These are phyloP conservation scores for Notodonta dromedarius DNA, from an alignment of 2,888 invertebrate genomes.

Conservation along the genomic window DNA sequence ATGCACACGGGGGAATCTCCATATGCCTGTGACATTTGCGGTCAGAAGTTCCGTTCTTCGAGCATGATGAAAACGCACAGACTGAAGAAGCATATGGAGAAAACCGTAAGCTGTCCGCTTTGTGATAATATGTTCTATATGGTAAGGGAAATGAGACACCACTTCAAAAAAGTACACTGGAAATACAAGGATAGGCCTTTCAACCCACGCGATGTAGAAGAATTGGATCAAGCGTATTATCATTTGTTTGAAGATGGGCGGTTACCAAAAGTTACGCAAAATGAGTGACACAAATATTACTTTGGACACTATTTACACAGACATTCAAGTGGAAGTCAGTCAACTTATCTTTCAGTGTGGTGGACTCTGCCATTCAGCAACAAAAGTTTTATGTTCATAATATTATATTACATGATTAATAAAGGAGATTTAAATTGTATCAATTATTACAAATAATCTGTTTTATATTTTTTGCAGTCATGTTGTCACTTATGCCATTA, in stretches of 20 bases:
- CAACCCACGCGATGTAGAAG: conserved; percentile 42
- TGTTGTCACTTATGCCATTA: too few species aligned
- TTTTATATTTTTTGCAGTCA: too few species aligned
- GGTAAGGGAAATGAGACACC: conserved; percentile 53
- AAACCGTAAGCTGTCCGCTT: conserved; percentile 49
- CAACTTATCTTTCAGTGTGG: too few species aligned
- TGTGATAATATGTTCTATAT: conserved; percentile 55
- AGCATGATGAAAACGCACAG: conserved; percentile 56
- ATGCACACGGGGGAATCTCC: conserved; percentile 56
- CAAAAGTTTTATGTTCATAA: too few species aligned
- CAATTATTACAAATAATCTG: too few species aligned
- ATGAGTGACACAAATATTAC: neutral
- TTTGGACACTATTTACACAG: too few species aligned
- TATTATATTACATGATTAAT: too few species aligned
- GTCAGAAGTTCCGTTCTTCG: conserved; percentile 51
- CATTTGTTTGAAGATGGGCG: conserved; percentile 51
- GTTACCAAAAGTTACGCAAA: conserved; percentile 18
- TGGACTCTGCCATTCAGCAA: too few species aligned
- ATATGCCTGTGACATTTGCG: conserved; percentile 54
- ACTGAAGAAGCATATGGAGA: conserved; percentile 53
- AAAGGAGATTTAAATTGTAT: too few species aligned
- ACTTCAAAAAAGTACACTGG: conserved; percentile 59
- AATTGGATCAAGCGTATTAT: conserved; percentile 40
- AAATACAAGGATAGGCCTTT: conserved; percentile 47
- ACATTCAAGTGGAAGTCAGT: too few species aligned